Base-by-base conservation (phyloP, 2,113 vertebrate species). In the Climacteris rufus region DNA sequence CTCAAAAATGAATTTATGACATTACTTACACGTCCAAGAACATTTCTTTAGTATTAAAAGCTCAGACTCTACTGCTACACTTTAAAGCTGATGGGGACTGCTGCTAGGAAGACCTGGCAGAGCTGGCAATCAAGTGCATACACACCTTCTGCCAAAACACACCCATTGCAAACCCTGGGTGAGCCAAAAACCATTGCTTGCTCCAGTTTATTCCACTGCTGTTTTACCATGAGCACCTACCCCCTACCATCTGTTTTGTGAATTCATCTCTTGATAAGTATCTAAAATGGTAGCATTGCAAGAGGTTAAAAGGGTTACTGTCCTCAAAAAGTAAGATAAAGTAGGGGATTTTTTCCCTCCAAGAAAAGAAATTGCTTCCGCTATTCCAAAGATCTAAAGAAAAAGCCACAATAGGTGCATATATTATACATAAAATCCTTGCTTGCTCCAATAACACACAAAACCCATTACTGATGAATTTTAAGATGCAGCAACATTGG, bases 271-370 rank as follows among this genome's bases (percentile, higher is more conserved):
- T 68, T 30, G 15, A 39, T 3, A 61, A 4, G 6, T 66, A 84
- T 31, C 24, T 70, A 63, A 83, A 87, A 69, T 8, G 1, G 5
- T 71, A 65, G 1, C 30, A 39, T 1, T 40, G 20, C 30, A 83
- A 56, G 7, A 77, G 15, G 7, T 65, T 69, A 53, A 59, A 59
- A 86, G 9, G 44, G 15, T 71, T 69, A 44, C 24, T 13, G 24
- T 14, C 69, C 63, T 78, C 24, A 66, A n/a, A 59, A 80, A 45
- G 6, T 23, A 76, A 35, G 13, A 85, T 3, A 4, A 39, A 20
- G 10, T 20, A 13, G 2, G n/a, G n/a, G n/a, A n/a, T 15, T 15
- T 13, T 15, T 4, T 7, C 4, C 13, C 8, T 6, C 31, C 16
- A 33, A 7, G 8, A 40, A n/a, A 60, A 18, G 44, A 60, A 65